These are phyloP conservation scores for Casuarius casuarius DNA, from an alignment of 2,113 vertebrate species.

Conservation along the genomic window DNA sequence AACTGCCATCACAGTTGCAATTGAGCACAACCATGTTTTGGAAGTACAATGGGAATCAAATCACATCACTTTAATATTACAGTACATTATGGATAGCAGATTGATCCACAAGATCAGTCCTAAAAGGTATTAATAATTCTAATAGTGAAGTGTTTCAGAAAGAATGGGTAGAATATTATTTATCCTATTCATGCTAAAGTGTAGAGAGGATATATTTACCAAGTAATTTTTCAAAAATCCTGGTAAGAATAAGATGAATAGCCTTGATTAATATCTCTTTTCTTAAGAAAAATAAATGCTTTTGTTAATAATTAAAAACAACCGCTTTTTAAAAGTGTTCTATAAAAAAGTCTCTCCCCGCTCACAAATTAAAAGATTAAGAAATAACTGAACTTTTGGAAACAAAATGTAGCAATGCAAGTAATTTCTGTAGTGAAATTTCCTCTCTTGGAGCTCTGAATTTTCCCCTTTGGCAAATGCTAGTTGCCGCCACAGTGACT, in stretches of 20 bases:
- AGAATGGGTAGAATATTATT: neutral
- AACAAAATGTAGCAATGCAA: neutral
- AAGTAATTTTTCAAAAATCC: neutral
- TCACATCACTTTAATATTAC: neutral
- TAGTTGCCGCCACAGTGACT: neutral
- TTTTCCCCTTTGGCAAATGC: conserved; percentile 3
- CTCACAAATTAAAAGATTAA: neutral
- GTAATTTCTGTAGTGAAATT: neutral
- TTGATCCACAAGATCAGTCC: neutral
- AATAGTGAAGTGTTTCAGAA: neutral
- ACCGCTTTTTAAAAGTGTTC: neutral
- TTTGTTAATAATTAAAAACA: neutral
- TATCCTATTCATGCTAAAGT: neutral
- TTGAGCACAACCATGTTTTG: neutral
- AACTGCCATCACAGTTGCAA: neutral
- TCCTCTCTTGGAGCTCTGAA: neutral
- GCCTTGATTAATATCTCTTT: neutral
- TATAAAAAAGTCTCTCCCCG: neutral
- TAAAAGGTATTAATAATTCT: neutral
- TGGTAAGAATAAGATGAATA: neutral
- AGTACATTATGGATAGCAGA: neutral
- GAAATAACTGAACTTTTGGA: neutral
- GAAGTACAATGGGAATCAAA: neutral
- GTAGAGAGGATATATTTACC: neutral
- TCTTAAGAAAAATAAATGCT: neutral